Evolutionary conservation across 30 jellyfish, hydroid and myxozoan species (phyloP), one percentile per base, ranked within the genome.

Genomic region (Hydractinia echinata): DNA sequence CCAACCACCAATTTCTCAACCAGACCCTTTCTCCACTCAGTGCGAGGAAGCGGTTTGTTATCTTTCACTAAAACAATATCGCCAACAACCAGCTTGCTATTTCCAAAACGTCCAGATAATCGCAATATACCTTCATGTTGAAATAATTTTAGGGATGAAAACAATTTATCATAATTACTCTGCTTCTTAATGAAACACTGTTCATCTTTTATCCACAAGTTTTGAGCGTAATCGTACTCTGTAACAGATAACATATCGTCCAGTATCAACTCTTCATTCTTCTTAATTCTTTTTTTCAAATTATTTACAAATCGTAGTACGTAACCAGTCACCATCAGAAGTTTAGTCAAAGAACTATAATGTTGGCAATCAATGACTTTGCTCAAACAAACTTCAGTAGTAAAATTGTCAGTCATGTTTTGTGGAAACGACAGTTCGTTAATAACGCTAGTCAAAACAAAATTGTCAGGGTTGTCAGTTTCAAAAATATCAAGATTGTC

Each of bases 311-410:
- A 66, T 66, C 76, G 19, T 18, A 18, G 19, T 51, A 66, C 9
- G 39, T 66, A 66, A 7, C 76, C 76, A 66, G 76, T 66, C 39
- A 66, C 76, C 76, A 66, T 66, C 39, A 66, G 19, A 66, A 66
- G 9, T 66, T 51, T 66, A 51, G 8, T 66, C 76, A 66, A 66
- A 7, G 76, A 18, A 66, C 5, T 30, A 30, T 30, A 30, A 30
- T 30, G 44, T 30, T 30, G 44, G 44, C 44, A 30, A 30, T 30
- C 44, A 30, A 30, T 30, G 44, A 30, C 2, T 30, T 30, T 30
- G 44, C 44, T 30, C 44, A 30, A 30, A 30, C 44, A 30, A 30
- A 30, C 44, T 30, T 30, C 44, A 30, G 44, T 30, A 30, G 44
- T 30, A 30, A 1, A 30, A 30, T 30, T 30, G 44, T 30, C 44